These are phyloP conservation scores for Callimorpha dominula DNA, from an alignment of 2,888 invertebrate genomes.

Conservation along the genomic window DNA sequence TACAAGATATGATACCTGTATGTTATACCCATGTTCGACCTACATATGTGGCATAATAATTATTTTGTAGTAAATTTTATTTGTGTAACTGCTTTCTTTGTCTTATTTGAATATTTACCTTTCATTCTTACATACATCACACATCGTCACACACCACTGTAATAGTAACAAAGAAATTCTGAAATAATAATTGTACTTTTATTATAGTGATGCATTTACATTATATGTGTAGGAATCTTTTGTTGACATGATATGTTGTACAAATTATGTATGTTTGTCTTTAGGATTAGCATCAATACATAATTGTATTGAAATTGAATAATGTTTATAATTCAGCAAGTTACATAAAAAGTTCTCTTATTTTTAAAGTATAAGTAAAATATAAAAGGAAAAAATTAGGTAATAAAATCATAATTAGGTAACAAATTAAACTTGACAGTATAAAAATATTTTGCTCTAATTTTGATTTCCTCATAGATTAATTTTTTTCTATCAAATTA, in stretches of 20 bases:
- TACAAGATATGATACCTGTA: not conserved
- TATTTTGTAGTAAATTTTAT: constrained; percentile 20
- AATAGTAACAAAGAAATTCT: not conserved
- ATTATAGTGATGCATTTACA: not conserved
- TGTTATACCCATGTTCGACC: not conserved
- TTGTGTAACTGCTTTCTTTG: constrained; percentile 17
- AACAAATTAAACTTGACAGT: too few species aligned
- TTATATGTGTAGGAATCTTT: not conserved
- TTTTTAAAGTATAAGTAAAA: too few species aligned
- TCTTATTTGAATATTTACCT: constrained; percentile 17
- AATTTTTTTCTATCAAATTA: too few species aligned
- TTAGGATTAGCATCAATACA: not conserved
- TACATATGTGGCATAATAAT: constrained; percentile 27
- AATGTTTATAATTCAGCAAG: too few species aligned
- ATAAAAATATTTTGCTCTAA: too few species aligned
- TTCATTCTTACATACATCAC: not conserved
- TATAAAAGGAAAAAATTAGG: too few species aligned
- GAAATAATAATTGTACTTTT: not conserved
- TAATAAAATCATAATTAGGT: too few species aligned
- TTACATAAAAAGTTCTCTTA: too few species aligned
- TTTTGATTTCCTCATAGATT: too few species aligned
- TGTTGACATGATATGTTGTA: too few species aligned
- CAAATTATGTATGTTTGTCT: not conserved
- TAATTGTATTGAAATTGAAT: too few species aligned
- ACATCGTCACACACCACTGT: not conserved